Percentiles rank a stretch among this genome's conserved stretches.
Conservation (phyloP, 1,140 invertebrate genomes). For the Olivierus martensii region DNA sequence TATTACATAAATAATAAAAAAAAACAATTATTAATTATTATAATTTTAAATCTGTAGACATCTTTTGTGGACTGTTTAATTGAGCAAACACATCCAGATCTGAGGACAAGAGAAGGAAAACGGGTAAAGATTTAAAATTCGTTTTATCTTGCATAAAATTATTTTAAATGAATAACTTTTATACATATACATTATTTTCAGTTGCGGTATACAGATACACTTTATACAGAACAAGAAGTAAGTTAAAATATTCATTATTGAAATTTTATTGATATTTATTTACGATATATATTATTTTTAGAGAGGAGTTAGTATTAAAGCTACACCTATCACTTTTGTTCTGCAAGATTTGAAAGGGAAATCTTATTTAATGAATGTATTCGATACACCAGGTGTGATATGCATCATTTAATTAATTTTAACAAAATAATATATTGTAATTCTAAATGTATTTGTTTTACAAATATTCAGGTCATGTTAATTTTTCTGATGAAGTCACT, state of each 20-base stretch:
- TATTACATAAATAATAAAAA: no score
- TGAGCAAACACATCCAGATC: conserved; percentile 88
- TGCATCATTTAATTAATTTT: background rate
- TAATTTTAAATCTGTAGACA: conserved; percentile 41
- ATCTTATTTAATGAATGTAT: conserved; percentile 88
- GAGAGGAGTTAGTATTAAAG: conserved; percentile 92
- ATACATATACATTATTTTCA: conserved; percentile 38
- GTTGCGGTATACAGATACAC: conserved; percentile 86
- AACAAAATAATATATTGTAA: background rate
- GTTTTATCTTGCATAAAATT: background rate
- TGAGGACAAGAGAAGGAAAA: conserved; percentile 41
- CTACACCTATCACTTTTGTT: conserved; percentile 85
- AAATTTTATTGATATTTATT: background rate
- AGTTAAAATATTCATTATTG: background rate
- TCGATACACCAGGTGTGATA: conserved; percentile 78
- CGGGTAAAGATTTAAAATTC: conserved; percentile 35
- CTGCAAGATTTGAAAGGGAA: conserved; percentile 82
- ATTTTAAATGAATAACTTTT: no score
- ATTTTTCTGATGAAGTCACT: conserved; percentile 98
- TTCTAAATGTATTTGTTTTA: background rate
- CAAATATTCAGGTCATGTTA: conserved; percentile 59
- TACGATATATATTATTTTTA: conserved; percentile 1
- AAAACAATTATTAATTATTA: background rate
- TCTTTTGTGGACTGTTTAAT: conserved; percentile 95
- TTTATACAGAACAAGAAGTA: conserved; percentile 90